Conservation (phyloP, 2,797 vertebrate genomes). For the Phrynocephalus vlangalii region DNA sequence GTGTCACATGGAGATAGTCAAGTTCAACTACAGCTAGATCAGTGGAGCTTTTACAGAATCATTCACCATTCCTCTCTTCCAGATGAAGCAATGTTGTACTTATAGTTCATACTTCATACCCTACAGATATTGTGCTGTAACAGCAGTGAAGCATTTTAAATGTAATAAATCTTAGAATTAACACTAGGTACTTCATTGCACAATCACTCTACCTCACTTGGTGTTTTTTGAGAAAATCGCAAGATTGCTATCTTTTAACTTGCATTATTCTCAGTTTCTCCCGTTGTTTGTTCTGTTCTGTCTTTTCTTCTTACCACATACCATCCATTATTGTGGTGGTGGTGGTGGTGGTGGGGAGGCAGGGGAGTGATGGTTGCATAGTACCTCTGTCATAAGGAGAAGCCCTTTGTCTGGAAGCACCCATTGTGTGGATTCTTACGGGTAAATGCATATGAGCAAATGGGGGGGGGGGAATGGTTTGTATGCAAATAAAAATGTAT, state of each 20-base stretch:
- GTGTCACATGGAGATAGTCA: no score
- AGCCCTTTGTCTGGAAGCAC: not conserved
- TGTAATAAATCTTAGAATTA: not conserved
- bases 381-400: not conserved
- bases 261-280: no score
- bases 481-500: not conserved
- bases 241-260: no score
- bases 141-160: not conserved
- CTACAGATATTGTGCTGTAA: not conserved
- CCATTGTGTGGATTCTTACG: not conserved
- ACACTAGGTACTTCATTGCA: not conserved
- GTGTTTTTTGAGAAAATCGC: no score
- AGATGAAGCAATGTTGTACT: not conserved
- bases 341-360: no score
- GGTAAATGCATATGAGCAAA: not conserved
- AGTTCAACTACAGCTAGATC: no score
- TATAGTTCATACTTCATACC: not conserved
- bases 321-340: not conserved
- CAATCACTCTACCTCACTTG: no score
- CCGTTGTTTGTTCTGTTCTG: not conserved
- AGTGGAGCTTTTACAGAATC: not conserved
- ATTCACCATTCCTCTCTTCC: not conserved
- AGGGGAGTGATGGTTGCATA: no score
- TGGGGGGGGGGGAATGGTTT: not conserved
- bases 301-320: not conserved